phyloP scores from a whole-genome alignment of 2,888 invertebrate genomes.

The Diplazon laetatorius region DNA sequence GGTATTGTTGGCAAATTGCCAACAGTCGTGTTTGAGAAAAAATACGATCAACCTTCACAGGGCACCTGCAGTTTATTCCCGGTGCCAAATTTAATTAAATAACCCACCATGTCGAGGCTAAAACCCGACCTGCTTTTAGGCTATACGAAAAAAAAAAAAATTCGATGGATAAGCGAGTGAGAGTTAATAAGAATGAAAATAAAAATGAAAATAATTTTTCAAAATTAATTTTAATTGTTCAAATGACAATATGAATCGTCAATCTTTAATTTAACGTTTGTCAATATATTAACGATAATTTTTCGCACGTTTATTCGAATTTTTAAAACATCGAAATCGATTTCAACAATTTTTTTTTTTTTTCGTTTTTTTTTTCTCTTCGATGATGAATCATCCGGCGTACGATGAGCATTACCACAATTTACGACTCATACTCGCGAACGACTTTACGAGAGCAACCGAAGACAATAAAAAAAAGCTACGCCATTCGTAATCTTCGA shows the following conservation, averaged over 20 bases:
- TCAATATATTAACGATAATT: no score
- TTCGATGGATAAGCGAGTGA: no score
- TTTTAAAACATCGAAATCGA: no score
- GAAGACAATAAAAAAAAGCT: constrained; percentile 52
- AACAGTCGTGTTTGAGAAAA: constrained; percentile 59
- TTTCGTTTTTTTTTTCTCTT: background rate
- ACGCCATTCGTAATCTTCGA: constrained; percentile 58
- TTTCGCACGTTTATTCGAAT: no score
- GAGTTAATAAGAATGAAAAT: no score
- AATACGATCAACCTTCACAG: constrained; percentile 63
- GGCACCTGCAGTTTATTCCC: constrained; percentile 54
- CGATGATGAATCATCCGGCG: constrained; percentile 32
- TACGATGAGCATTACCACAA: constrained; percentile 19
- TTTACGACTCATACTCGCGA: constrained; percentile 10
- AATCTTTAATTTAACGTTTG: no score
- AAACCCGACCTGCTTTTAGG: constrained; percentile 1
- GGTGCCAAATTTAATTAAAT: constrained; percentile 60
- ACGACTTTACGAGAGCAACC: constrained; percentile 23
- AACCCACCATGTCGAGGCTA: constrained; percentile 29
- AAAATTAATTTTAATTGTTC: no score
- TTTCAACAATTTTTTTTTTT: no score
- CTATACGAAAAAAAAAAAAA: background rate
- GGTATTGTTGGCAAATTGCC: constrained; percentile 67
- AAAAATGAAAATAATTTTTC: no score
- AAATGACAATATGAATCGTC: no score